Evolutionary conservation across 2,113 vertebrate species (phyloP), one percentile per base, ranked within the genome.

Genomic region (Leucoraja erinaceus): DNA sequence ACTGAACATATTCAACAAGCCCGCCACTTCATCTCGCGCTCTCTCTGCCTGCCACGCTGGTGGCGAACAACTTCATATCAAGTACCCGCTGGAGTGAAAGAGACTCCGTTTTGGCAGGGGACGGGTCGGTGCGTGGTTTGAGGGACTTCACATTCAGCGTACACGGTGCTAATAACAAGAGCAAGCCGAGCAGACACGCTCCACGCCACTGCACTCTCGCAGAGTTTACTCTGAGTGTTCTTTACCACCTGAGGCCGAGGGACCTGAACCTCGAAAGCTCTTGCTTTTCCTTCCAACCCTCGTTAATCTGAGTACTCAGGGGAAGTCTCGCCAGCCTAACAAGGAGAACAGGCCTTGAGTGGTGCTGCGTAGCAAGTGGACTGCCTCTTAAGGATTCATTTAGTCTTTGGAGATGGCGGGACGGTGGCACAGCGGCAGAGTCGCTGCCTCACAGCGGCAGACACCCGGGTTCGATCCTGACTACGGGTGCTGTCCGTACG

Each of bases 1-100:
- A 97, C 97, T 96, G 96, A 97, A 97, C 96, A 96, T 96, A 97
- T 96, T 97, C 96, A 96, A 96, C 95, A 95, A 95, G 96, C 95
- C 95, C 94, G 94, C 95, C 95, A 95, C 95, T 93, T 70, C 90
- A 91, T 22, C 31, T 68, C 66, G 33, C 72, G 63, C 22, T 74
- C 2, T 91, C 94, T 91, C 94, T 94, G 93, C 94, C 93, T 94
- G 95, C 95, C 95, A 94, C 95, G 95, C 90, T 96, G 96, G 96
- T 95, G 95, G 95, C 90, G 94, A 94, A 95, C 94, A 96, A 96
- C 96, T 96, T 96, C 95, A 81, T 96, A 95, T 96, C 95, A 94
- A 96, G 95, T 94, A 83, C 95, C 96, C 95, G 94, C 94, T 95
- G 95, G 96, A 96, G 96, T 97, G 97, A 97, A 96, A 96, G 94